Evolutionary conservation across 2,113 vertebrate species (phyloP), one percentile per base, ranked within the genome.

Genomic region (Atrichornis clamosus): DNA sequence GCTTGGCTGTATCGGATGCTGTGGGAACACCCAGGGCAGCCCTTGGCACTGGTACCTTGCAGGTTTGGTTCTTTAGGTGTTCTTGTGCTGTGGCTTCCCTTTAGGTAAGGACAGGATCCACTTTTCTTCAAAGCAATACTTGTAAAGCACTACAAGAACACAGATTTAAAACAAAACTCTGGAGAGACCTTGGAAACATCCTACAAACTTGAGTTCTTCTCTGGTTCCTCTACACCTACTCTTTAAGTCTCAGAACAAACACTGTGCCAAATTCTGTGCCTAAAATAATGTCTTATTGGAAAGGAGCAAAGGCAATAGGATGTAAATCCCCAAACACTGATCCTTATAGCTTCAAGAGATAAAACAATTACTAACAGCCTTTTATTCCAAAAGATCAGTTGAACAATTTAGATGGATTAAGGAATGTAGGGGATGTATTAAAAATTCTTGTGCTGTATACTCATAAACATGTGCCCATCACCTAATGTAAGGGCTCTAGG

Each of bases 1-100:
- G 46, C 0, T 1, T 5, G 83, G 33, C 46, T 47, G 72, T 5
- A 9, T 1, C 2, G 8, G 78, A 2, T 1, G 63, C 3, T 5
- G 33, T 1, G 19, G 28, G 35, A 67, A 47, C 19, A 1, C 6
- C n/a, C 79, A 56, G 47, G 16, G 28, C 85, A 33, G 74, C 56
- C 46, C 41, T 10, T 47, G 26, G 41, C n/a, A 32, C 1, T 1
- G 44, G 53, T 10, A 27, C 35, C 63, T 12, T 11, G 8, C 44
- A 35, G 27, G 13, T 55, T 32, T 13, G 44, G 44, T 6, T 63
- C 80, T 26, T 14, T 3, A 14, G 18, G 5, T 20, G 22, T 20
- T 35, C 68, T 14, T 3, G 2, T 17, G 72, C 68, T 49, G 1
- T 1, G 4, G 5, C 20, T 78, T 91, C 30, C 37, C 35, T 50